Evolutionary conservation across 2,888 invertebrate species (phyloP), one percentile per base, ranked within the genome.

Genomic region (Sinopyrophorus schimmeli): DNA sequence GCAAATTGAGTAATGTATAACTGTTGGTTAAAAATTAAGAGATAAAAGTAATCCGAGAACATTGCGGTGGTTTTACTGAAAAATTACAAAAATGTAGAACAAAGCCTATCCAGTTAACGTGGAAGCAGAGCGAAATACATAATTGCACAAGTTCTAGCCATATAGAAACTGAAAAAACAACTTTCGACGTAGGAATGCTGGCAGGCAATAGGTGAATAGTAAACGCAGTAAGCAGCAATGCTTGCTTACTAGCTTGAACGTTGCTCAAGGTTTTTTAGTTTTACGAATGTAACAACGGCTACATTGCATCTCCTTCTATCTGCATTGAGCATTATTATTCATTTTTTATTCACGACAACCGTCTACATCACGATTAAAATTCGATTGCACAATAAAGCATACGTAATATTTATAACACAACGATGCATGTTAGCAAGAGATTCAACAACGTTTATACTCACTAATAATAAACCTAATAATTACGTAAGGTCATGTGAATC

Each of bases 141-240:
- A 46, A 44, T 50, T 50, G 50, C 50, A 39, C 35, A 50, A 50
- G 37, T 20, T 18, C 10, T 47, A 14, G 26, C 10, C 23, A 41
- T 18, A 38, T 40, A 34, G 24, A 42, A 42, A 46, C 46, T 39
- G 35, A 50, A 50, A 50, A 49, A 39, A 39, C 46, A 46, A 50
- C 50, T 50, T 50, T 50, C 50, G 46, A 46, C 35, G 46, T 50
- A 50, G 35, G 46, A 46, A 50, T 50, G 50, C 46, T 39, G 27
- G 46, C 39, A 40, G 32, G 50, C 44, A 41, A 46, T 44, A 44
- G 44, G 15, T 39, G 34, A 50, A 43, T 46, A 40, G 34, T 28
- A 44, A 44, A 35, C 15, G 34, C 43, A 38, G 41, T 42, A 37
- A 41, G 30, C 39, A 34, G 20, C 27, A 44, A 16, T 37, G 37